Evolutionary conservation across 2,113 vertebrate species (phyloP).

Genomic region (Eurypyga helias): DNA sequence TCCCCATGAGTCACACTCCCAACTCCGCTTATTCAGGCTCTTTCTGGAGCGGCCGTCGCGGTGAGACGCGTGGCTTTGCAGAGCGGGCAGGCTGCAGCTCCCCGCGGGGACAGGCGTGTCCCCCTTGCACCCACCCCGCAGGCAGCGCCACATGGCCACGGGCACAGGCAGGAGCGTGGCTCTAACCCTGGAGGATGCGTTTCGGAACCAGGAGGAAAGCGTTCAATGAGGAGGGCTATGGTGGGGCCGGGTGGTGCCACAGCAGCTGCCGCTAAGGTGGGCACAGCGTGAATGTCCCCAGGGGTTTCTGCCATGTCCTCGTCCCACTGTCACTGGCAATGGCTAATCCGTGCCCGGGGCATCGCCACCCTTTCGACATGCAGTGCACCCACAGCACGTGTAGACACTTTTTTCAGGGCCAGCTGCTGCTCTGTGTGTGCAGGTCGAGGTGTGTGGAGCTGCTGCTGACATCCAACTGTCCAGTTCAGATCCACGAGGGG

Average conservation of each 20-base stretch:
- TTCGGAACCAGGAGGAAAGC: not conserved
- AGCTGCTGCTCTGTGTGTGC: not conserved
- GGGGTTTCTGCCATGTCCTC: accelerated
- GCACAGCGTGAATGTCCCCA: not conserved
- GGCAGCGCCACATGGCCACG: accelerated
- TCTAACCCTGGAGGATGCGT: not conserved
- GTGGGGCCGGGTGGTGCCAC: not conserved
- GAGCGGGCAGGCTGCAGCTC: not conserved
- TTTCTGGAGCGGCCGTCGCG: not conserved
- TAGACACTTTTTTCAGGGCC: not conserved
- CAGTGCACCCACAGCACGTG: not conserved
- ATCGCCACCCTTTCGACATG: not conserved
- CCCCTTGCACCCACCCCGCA: not conserved
- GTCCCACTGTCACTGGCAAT: accelerated
- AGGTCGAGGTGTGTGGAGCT: not conserved
- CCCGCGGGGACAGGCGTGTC: not conserved
- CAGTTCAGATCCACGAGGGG: not conserved
- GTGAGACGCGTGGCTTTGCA: accelerated
- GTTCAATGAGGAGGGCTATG: not conserved
- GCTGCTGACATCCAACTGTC: not conserved
- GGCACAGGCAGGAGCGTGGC: accelerated
- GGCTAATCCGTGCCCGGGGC: not conserved
- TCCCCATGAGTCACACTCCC: not conserved
- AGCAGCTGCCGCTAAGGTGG: not conserved
- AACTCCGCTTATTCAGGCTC: not conserved